Evolutionary conservation across 2,888 invertebrate genomes (phyloP).

Genomic region (Drosophila picticornis): DNA sequence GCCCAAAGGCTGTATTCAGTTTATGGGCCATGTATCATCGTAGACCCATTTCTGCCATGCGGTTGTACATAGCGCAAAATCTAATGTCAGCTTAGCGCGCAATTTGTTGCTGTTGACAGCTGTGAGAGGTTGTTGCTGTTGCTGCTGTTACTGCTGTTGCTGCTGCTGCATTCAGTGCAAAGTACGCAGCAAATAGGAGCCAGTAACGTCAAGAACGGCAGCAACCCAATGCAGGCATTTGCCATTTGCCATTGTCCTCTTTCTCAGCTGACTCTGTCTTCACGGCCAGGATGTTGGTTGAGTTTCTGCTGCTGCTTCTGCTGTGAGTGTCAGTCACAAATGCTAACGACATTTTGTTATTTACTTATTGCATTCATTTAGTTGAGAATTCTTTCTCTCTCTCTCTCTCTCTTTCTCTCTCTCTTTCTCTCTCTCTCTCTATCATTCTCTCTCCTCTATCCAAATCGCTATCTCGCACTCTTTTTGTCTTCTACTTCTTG

Average conservation of each 20-base stretch:
- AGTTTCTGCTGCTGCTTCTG: conserved; percentile 17
- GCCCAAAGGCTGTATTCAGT: conserved; percentile 24
- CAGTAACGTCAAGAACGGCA: conserved; percentile 65
- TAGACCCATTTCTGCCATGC: conserved; percentile 62
- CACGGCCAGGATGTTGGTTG: conserved; percentile 18
- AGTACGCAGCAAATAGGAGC: conserved; percentile 54
- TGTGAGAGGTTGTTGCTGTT: conserved; percentile 68
- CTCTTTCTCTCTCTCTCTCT: not conserved
- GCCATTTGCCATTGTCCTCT: conserved; percentile 68
- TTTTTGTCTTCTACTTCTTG: conserved; percentile 9
- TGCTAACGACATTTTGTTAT: conserved; percentile 80
- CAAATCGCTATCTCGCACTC: conserved; percentile 5
- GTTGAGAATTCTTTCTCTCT: conserved; percentile 46
- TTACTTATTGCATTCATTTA: conserved; percentile 83
- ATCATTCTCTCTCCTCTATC: not conserved
- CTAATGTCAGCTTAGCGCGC: conserved; percentile 78
- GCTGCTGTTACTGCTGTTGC: conserved; percentile 34
- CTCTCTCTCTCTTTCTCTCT: conserved; percentile 1
- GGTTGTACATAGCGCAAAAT: conserved; percentile 62
- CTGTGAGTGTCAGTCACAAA: conserved; percentile 74
- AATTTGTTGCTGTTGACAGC: conserved; percentile 77
- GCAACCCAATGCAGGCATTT: conserved; percentile 63
- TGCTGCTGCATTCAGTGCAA: conserved; percentile 48
- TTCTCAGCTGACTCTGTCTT: conserved; percentile 28
- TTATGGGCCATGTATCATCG: conserved; percentile 57